Conservation (phyloP, 2,797 vertebrate genomes). For the Sebastes melanostomus region DNA sequence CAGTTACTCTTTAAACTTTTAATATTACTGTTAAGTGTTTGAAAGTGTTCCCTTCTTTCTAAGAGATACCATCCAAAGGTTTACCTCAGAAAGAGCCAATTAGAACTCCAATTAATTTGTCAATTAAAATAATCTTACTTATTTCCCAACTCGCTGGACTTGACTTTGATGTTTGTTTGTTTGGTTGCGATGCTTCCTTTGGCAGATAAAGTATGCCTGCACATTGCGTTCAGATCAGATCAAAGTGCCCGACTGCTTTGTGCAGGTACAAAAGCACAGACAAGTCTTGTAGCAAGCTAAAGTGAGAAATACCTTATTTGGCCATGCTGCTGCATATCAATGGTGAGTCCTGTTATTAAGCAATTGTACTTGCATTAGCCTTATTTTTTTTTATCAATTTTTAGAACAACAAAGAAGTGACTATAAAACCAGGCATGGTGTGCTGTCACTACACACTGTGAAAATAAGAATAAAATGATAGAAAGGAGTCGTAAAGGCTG, state of each 20-base stretch:
- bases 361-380: background rate
- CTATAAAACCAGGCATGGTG: conserved; percentile 8
- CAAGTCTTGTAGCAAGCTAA: conserved; percentile 43
- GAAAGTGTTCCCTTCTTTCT: background rate
- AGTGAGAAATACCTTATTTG: conserved; percentile 4
- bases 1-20: background rate
- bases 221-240: conserved; percentile 56
- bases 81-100: conserved; percentile 53
- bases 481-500: background rate
- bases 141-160: conserved; percentile 40
- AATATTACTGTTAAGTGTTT: background rate
- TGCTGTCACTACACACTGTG: background rate
- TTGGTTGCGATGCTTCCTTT: conserved; percentile 28
- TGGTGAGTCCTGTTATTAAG: conserved; percentile 6
- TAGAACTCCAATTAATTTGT: conserved; percentile 64
- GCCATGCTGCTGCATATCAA: conserved; percentile 13
- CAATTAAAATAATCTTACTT: conserved; percentile 65
- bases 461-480: background rate
- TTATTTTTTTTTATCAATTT: background rate
- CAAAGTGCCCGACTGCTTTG: conserved; percentile 45
- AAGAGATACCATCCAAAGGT: conserved; percentile 45
- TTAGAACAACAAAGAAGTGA: conserved; percentile 16
- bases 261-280: conserved; percentile 55
- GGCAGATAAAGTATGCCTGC: conserved; percentile 42
- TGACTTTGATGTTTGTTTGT: conserved; percentile 59